Evolutionary conservation across 2,888 invertebrate species (phyloP).

Genomic region (Chydorus sphaericus): DNA sequence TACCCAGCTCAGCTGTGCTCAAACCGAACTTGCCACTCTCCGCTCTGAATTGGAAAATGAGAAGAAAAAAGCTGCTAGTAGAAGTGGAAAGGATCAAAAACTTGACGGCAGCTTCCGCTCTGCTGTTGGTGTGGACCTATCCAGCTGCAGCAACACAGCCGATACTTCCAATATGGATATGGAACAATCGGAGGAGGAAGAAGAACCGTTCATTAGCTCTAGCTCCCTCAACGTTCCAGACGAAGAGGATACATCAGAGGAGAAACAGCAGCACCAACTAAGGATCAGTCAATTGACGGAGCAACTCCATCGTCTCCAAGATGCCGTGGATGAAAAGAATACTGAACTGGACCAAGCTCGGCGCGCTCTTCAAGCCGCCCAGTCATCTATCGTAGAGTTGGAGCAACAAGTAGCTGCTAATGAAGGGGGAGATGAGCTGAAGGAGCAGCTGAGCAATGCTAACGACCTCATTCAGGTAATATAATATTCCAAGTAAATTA

Average conservation of each 20-base stretch:
- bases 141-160: not conserved
- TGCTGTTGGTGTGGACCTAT: not conserved
- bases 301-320: not conserved
- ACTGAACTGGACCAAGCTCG: not conserved
- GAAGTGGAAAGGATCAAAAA: not conserved
- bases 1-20: not conserved
- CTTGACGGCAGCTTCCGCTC: not conserved
- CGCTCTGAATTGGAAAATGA: not conserved
- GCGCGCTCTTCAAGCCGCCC: not conserved
- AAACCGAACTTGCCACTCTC: not conserved
- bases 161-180: not conserved
- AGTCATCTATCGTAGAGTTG: not conserved
- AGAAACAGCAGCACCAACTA: not conserved
- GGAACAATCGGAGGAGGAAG: not conserved
- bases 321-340: not conserved
- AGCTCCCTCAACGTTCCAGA: not conserved
- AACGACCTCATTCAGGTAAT: not conserved
- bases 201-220: not conserved
- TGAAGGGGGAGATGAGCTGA: not conserved
- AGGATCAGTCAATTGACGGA: not conserved
- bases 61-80: not conserved
- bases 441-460: not conserved
- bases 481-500: no score
- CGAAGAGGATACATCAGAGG: not conserved
- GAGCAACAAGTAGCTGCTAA: not conserved